Base-by-base conservation (phyloP, 1,140 invertebrate species). In the Yoshiicerus persimilis region DNA sequence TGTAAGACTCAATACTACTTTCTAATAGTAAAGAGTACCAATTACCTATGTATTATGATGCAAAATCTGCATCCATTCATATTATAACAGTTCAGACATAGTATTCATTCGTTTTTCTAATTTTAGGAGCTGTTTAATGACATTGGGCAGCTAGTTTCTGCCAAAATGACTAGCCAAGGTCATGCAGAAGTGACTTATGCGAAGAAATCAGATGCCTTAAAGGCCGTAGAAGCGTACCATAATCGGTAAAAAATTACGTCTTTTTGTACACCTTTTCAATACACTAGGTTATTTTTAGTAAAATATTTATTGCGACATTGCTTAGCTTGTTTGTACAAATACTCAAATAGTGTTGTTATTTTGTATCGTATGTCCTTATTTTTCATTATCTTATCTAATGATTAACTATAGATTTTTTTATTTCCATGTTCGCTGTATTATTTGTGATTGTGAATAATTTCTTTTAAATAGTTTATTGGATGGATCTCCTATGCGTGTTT, bases 41-140 rank as follows among this genome's bases (percentile, higher is more conserved):
- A n/a, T n/a, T n/a, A n/a, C n/a, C n/a, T n/a, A n/a, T n/a, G n/a
- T n/a, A n/a, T n/a, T n/a, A n/a, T n/a, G n/a, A n/a, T n/a, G n/a
- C n/a, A n/a, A n/a, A n/a, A n/a, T n/a, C n/a, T n/a, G n/a, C n/a
- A n/a, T n/a, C n/a, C n/a, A n/a, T 30, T 30, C 11, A 27, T 16
- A 10, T 86, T 36, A 16, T 64, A 84, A 39, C 9, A 11, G 10
- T 41, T 41, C 39, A 13, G 39, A 41, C 9, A 41, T 1, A 9
- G 16, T 41, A 41, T 41, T 41, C 1, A 2, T 4, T 80, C 41
- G 41, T 70, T n/a, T 16, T 86, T 41, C 3, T 84, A 80, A 11
- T 23, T 64, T 30, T n/a, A 94, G 93, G 94, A 94, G 89, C 91
- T 94, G 39, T 94, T 94, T 92, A 92, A 93, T 87, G 93, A 93